Percentiles rank a stretch among this genome's conserved stretches.
Conservation (phyloP, 2,113 vertebrate species). For the Chascanopsetta lugubris region DNA sequence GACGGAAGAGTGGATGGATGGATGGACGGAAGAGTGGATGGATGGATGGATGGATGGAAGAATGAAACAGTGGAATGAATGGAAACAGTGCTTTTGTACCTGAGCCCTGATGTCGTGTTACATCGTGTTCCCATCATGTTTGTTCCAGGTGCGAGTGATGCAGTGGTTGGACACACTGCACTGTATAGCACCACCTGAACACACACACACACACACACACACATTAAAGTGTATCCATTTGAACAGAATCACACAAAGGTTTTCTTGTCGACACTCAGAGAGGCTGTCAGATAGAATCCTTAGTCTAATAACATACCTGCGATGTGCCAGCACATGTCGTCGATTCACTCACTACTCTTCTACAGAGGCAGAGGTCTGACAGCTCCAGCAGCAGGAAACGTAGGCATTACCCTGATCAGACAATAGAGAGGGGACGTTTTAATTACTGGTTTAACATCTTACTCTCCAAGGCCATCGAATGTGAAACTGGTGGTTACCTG, state of each 20-base stretch:
- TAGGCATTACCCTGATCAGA: too few relatives aligned
- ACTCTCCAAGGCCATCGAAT: background rate
- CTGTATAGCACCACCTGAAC: slow-evolving; percentile 12
- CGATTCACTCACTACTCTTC: slow-evolving; percentile 13
- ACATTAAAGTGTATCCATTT: background rate
- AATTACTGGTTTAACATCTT: too few relatives aligned
- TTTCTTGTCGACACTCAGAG: too few relatives aligned
- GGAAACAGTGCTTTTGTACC: background rate
- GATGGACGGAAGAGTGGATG: too few relatives aligned
- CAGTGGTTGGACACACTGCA: slow-evolving; percentile 17
- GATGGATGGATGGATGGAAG: too few relatives aligned
- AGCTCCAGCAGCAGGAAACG: slow-evolving; percentile 1
- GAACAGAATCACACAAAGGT: background rate
- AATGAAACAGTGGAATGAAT: too few relatives aligned
- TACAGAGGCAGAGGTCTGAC: slow-evolving; percentile 19
- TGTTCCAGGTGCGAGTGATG: slow-evolving; percentile 23
- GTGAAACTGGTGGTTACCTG: too few relatives aligned
- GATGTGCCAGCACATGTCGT: slow-evolving; percentile 44
- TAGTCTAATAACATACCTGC: slow-evolving; percentile 2
- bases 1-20: too few relatives aligned
- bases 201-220: background rate
- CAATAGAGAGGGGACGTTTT: too few relatives aligned
- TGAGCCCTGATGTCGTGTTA: slow-evolving; percentile 28
- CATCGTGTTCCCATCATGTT: background rate
- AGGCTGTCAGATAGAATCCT: background rate